Evolutionary conservation across 1,140 invertebrate species (phyloP).

Genomic region (Rhyacophila brunnea): DNA sequence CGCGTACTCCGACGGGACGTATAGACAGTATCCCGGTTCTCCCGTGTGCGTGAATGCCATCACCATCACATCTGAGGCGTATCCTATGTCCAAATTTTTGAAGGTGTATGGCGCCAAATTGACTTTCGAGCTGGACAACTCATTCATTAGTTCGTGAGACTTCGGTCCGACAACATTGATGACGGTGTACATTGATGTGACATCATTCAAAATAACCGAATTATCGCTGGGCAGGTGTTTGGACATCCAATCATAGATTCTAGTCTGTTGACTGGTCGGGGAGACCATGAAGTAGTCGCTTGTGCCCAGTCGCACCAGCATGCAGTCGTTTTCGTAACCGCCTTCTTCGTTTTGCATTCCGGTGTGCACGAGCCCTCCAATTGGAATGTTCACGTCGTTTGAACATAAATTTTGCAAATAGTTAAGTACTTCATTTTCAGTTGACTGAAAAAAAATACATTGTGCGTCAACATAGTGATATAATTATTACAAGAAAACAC

Average conservation of each 20-base stretch:
- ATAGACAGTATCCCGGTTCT: conserved; percentile 80
- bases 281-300: conserved; percentile 83
- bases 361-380: conserved; percentile 74
- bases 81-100: conserved; percentile 72
- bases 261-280: conserved; percentile 77
- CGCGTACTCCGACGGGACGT: conserved; percentile 77
- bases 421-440: conserved; percentile 62
- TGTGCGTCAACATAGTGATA: too few relatives aligned
- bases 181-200: conserved; percentile 82
- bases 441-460: conserved; percentile 48
- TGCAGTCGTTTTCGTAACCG: conserved; percentile 83
- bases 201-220: conserved; percentile 68
- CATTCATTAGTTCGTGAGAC: conserved; percentile 67
- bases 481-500: too few relatives aligned
- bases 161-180: conserved; percentile 83
- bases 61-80: conserved; percentile 74
- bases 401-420: conserved; percentile 76
- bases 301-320: conserved; percentile 67
- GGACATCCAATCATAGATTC: conserved; percentile 73
- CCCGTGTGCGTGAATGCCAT: conserved; percentile 83
- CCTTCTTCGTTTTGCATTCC: conserved; percentile 80
- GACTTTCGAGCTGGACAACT: conserved; percentile 71
- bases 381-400: conserved; percentile 72
- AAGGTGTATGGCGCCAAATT: conserved; percentile 74
- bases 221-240: conserved; percentile 64